Base-by-base conservation (phyloP, 2,797 vertebrate genomes). In the Dendrocincla tyrannina region DNA sequence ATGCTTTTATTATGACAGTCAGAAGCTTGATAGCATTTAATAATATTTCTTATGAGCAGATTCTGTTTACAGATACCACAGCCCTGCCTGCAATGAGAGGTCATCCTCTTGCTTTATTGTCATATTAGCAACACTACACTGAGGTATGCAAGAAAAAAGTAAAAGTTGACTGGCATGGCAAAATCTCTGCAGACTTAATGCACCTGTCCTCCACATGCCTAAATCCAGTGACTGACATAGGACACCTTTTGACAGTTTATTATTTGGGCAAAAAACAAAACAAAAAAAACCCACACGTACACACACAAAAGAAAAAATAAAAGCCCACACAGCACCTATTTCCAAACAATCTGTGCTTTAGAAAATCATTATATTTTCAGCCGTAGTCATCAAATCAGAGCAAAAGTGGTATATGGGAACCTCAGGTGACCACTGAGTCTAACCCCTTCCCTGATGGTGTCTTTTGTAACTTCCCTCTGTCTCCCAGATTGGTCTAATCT, bases 11-110 rank as follows among this genome's bases (percentile, higher is more conserved):
- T 74, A 33, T 2, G 2, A 58, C 78, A 78, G 69, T 72, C 85
- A 89, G 91, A 89, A 95, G 47, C 76, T 78, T 75, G 46, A 88
- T 41, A 89, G 39, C 41, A 62, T 84, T 96, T 81, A 95, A 85
- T 91, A 81, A 73, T 42, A 88, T 60, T 91, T 92, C 82, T 88
- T 88, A 75, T 33, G 42, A 84, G 53, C 42, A 74, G 46, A 68
- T 75, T 91, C 73, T 91, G 37, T 91, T 88, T 78, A 72, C 15
- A 11, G 44, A 80, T 78, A 42, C 53, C 88, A 77, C 46, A 70
- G 62, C 44, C 50, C 64, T 86, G 67, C 27, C 69, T 94, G 60
- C 53, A 80, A 19, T 16, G 15, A 37, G 59, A 91, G 55, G 70
- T 86, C 83, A 73, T 42, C 42, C 32, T 60, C 59, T 39, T 69